Evolutionary conservation across 2,888 invertebrate genomes (phyloP).

Genomic region (Alcis repandata): DNA sequence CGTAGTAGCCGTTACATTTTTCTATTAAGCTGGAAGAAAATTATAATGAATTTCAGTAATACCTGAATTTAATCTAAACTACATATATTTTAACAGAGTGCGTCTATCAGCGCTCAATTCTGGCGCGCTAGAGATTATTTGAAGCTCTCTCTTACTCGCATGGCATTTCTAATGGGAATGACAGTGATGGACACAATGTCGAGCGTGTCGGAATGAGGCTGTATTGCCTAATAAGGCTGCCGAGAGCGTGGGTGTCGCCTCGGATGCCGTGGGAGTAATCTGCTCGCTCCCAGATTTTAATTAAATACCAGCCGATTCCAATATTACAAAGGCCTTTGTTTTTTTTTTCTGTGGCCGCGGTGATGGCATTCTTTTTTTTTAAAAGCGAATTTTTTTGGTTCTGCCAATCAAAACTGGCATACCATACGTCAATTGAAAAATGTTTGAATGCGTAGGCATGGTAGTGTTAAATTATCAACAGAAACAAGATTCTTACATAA

Average conservation of each 20-base stretch:
- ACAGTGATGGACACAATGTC: too few relatives aligned
- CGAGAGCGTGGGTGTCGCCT: constrained; percentile 7
- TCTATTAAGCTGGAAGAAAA: too few relatives aligned
- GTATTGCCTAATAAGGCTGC: neutral
- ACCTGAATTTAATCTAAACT: neutral
- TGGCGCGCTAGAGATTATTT: too few relatives aligned
- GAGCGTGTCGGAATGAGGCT: neutral
- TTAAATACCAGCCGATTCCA: constrained; percentile 58
- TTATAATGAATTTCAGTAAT: too few relatives aligned
- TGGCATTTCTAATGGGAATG: too few relatives aligned
- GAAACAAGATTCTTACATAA: too few relatives aligned
- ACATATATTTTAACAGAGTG: neutral
- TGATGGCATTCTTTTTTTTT: constrained; percentile 14
- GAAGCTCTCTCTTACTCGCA: too few relatives aligned
- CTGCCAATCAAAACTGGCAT: neutral
- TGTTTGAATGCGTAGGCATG: too few relatives aligned
- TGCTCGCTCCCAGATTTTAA: constrained; percentile 54
- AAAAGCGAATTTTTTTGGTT: neutral
- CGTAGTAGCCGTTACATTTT: too few relatives aligned
- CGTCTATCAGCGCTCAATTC: neutral
- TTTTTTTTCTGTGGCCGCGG: constrained; percentile 40
- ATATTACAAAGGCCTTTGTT: constrained; percentile 50
- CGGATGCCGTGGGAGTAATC: constrained; percentile 41
- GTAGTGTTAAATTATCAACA: too few relatives aligned
- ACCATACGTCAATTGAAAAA: neutral